These are phyloP conservation scores for Megaceryle maxima DNA, from an alignment of 2,113 vertebrate species.

Conservation along the genomic window DNA sequence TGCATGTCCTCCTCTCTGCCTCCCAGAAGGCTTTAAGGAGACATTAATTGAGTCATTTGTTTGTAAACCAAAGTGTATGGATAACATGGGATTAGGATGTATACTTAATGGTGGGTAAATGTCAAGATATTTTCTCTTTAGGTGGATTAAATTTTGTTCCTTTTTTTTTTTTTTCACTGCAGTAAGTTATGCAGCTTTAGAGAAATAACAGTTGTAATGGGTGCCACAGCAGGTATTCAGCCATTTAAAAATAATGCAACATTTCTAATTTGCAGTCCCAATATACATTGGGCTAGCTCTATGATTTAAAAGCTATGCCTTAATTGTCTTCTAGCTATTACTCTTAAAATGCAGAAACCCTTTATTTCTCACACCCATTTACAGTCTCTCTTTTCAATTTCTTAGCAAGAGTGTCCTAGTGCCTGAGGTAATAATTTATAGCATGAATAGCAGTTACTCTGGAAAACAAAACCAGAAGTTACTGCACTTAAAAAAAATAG, in stretches of 20 bases:
- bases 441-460: neutral
- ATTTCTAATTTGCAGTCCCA: neutral
- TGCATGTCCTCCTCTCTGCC: neutral
- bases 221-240: neutral
- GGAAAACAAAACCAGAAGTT: neutral
- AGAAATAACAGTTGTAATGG: neutral
- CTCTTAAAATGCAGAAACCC: neutral
- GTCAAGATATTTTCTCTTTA: neutral
- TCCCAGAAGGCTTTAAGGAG: neutral
- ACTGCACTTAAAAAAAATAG: neutral
- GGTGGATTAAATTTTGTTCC: neutral
- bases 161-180: neutral
- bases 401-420: neutral
- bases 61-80: neutral
- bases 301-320: neutral
- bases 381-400: neutral
- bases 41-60: neutral
- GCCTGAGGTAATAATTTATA: neutral
- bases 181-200: neutral
- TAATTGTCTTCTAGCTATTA: constrained; percentile 16
- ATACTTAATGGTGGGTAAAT: neutral
- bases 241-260: neutral
- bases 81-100: neutral
- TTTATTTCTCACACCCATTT: constrained; percentile 14
- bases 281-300: neutral